Base-by-base conservation (phyloP, 2,797 vertebrate species). In the Periophthalmus magnuspinnatus region DNA sequence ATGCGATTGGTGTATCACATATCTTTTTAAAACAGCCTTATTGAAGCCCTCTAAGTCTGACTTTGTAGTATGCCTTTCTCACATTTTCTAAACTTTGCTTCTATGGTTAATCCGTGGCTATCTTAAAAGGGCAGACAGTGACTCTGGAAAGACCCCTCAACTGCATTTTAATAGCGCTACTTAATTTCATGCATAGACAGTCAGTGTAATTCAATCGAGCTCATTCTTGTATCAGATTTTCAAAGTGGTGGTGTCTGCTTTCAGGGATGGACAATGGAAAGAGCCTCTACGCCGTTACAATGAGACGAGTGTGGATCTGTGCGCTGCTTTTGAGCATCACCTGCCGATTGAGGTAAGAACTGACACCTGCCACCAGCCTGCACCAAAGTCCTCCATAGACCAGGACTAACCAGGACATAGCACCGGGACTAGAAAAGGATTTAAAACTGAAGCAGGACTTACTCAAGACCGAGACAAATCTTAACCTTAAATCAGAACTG, bases 261-360 rank as follows among this genome's bases (percentile, higher is more conserved):
- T 80, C 92, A 96, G 97, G 95, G 93, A 98, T 98, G 96, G 96
- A 94, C 92, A 92, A 95, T 97, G 95, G 95, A 89, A 95, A 94
- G 93, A 89, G 92, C 87, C 89, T 89, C 94, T 91, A 93, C 92
- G 93, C 56, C 28, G 56, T 91, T 89, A 95, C 95, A 92, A 96
- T 96, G 94, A 96, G 93, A 91, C 94, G 89, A 87, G 89, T 95
- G 84, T 93, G 95, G 81, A 81, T 95, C 73, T 91, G 92, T 86
- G 93, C 93, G 47, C 47, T 95, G 90, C 93, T 96, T 84, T 82
- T 95, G 92, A 94, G 92, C 93, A 92, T 96, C 91, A 91, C 91
- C 92, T 94, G 94, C 92, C 92, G 92, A 86, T 92, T 94, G 3
- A 95, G 97, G 97, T 99, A 86, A 96, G 57, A 77, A 86, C 70